These are phyloP conservation scores for Melopsittacus undulatus DNA, from an alignment of 2,797 vertebrate genomes.

Conservation along the genomic window DNA sequence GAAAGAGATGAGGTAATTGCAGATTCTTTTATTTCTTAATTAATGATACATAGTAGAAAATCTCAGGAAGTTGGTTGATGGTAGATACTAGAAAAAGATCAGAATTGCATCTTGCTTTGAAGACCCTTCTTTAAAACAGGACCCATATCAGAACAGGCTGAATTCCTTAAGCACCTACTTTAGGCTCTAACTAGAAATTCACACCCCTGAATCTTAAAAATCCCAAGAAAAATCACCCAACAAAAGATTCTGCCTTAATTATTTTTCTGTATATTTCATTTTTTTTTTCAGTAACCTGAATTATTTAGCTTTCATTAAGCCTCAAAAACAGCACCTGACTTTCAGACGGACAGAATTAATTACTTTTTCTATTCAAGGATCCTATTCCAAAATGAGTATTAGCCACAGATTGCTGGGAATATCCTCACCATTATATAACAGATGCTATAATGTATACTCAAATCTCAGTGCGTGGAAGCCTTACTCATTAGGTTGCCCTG, in stretches of 20 bases:
- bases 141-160: neutral
- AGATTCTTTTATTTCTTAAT: neutral
- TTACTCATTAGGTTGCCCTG: neutral
- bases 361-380: neutral
- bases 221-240: neutral
- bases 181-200: neutral
- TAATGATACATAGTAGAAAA: neutral
- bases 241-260: neutral
- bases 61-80: neutral
- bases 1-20: neutral
- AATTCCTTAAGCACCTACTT: neutral
- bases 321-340: constrained; percentile 1
- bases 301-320: constrained; percentile 1
- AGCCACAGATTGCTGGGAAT: neutral
- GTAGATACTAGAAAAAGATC: neutral
- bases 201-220: neutral
- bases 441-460: neutral
- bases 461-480: neutral
- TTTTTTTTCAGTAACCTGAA: neutral
- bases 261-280: neutral
- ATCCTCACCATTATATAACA: neutral
- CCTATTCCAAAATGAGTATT: neutral
- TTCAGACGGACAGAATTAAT: neutral
- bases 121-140: neutral
- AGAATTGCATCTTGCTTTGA: neutral